Evolutionary conservation across 2,888 invertebrate species (phyloP).

Genomic region (Dione juno): DNA sequence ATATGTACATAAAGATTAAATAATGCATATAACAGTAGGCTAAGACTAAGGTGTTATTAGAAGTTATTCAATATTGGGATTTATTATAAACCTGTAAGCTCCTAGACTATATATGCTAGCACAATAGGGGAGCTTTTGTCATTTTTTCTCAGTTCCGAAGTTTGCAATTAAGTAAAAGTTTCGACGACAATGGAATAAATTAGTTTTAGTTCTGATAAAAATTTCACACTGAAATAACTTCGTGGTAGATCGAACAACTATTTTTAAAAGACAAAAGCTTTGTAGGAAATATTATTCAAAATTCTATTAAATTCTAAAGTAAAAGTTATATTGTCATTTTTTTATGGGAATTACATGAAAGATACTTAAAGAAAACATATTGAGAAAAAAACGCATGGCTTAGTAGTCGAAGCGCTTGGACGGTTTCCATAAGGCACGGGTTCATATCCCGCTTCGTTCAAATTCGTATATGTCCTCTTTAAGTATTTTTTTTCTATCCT

Average conservation of each 20-base stretch:
- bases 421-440: no score
- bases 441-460: no score
- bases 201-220: constrained; percentile 34
- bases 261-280: constrained; percentile 12
- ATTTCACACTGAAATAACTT: constrained; percentile 20
- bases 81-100: neutral
- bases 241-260: neutral
- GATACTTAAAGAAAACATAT: neutral
- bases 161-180: constrained; percentile 34
- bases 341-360: neutral
- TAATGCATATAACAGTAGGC: no score
- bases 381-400: no score
- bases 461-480: no score
- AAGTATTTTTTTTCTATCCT: no score
- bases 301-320: neutral
- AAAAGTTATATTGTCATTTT: neutral
- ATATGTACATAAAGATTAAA: no score
- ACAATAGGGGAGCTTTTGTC: constrained; percentile 20
- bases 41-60: no score
- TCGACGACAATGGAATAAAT: constrained; percentile 35
- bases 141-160: constrained; percentile 24
- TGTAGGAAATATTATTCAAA: constrained; percentile 6
- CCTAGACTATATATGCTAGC: constrained; percentile 10
- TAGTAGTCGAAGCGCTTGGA: no score
- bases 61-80: no score